Base-by-base conservation (phyloP, 2,797 vertebrate species). In the Dicrostonyx torquatus region DNA sequence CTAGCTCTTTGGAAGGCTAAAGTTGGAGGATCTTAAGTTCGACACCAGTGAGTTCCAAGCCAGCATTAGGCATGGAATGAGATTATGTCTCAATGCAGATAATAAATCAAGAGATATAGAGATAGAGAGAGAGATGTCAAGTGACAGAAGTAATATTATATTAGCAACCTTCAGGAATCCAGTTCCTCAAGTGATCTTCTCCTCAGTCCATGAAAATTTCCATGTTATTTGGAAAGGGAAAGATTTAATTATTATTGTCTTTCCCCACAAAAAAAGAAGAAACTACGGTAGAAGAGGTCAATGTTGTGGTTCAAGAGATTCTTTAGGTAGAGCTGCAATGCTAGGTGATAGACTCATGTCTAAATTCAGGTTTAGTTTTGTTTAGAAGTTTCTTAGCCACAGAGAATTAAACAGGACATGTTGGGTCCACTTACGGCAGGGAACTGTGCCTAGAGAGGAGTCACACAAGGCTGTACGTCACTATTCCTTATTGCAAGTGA, bases 331-430 rank as follows among this genome's bases (percentile, higher is more conserved):
- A 77, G 12, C 13, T 40, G 40, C 66, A 80, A 79, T 43, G 68
- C 9, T 48, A 70, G 76, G 29, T 37, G 45, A 53, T 0, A 64
- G 40, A 31, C n/a, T 91, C 15, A 43, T 20, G 50, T 90, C 48
- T 91, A 82, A 87, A 90, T 18, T 1, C 20, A 58, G 17, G 37
- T 78, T 95, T 95, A 80, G 76, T 91, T 94, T 93, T 92, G 45
- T 94, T 84, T 48, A 18, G 26, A 3, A 87, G 68, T 75, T 96
- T 78, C 72, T 66, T 72, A 83, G 94, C 15, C 64, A 53, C 0
- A 5, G 62, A 75, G 62, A 82, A 85, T 91, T 37, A 85, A 94
- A 75, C 11, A 45, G 58, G 80, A 37, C 64, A 66, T 48, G 60
- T 34, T 91, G 75, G 66, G 45, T 85, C 85, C 64, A 83, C 37